phyloP scores from a whole-genome alignment of 1,140 invertebrate species.

The Drosophila asahinai region DNA sequence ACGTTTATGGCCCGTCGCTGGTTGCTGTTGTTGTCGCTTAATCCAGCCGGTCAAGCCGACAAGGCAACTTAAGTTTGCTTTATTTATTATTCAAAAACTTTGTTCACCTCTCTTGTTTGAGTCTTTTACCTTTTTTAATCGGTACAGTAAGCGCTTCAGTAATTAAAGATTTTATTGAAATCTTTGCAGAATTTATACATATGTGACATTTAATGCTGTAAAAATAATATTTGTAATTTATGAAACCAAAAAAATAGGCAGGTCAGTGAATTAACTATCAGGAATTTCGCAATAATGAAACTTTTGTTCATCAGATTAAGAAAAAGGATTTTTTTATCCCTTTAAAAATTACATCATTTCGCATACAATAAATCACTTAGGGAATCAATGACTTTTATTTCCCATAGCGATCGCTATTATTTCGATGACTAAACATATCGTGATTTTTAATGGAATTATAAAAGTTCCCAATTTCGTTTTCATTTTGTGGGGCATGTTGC shows the following conservation, averaged over 20 bases:
- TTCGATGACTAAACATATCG: conserved; percentile 26
- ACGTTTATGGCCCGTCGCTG: conserved; percentile 65
- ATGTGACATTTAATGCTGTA: too few species aligned
- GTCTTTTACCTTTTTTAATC: not conserved
- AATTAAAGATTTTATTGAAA: not conserved
- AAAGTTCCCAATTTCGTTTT: conserved; percentile 10
- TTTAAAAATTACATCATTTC: not conserved
- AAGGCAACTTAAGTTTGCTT: conserved; percentile 71
- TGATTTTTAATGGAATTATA: conserved; percentile 50
- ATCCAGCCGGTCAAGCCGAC: conserved; percentile 76
- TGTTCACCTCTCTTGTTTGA: not conserved
- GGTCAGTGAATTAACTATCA: too few species aligned
- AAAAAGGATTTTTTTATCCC: too few species aligned
- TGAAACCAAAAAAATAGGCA: too few species aligned
- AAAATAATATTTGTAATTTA: too few species aligned
- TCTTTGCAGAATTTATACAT: not conserved
- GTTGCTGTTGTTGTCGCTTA: conserved; percentile 60
- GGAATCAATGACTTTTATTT: not conserved
- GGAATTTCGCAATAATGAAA: too few species aligned
- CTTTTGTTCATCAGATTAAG: too few species aligned
- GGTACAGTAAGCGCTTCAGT: not conserved
- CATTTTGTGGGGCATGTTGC: conserved; percentile 19
- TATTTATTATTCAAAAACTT: conserved; percentile 73
- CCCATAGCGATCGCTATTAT: not conserved
- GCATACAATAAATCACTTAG: not conserved